Evolutionary conservation across 2,888 invertebrate genomes (phyloP).

Genomic region (Elysia crispata): DNA sequence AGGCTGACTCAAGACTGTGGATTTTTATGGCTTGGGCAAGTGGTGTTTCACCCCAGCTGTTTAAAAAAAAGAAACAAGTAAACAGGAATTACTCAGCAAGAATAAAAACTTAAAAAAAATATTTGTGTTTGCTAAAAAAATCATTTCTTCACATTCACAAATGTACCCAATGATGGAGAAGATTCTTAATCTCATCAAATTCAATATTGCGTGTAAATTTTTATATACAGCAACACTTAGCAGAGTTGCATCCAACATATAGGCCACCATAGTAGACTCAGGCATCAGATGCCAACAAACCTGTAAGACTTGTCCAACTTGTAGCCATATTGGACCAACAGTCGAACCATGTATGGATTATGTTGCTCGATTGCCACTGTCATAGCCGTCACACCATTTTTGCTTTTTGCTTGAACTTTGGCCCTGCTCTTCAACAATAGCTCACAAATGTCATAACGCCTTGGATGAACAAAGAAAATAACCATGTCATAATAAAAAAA

Average conservation of each 20-base stretch:
- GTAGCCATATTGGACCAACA: slow-evolving; percentile 70
- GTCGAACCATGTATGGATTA: slow-evolving; percentile 67
- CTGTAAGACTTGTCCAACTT: slow-evolving; percentile 67
- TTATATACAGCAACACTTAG: too few relatives aligned
- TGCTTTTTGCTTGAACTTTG: slow-evolving; percentile 65
- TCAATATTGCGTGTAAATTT: too few relatives aligned
- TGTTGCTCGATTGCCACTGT: slow-evolving; percentile 71
- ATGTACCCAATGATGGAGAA: too few relatives aligned
- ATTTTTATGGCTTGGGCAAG: slow-evolving; percentile 70
- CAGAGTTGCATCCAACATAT: too few relatives aligned
- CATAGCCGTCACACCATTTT: slow-evolving; percentile 71
- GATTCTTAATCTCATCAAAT: too few relatives aligned
- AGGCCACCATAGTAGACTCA: too few relatives aligned
- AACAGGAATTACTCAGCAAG: too few relatives aligned
- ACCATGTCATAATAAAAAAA: too few relatives aligned
- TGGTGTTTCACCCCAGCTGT: slow-evolving; percentile 66
- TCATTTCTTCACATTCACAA: too few relatives aligned
- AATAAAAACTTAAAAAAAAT: too few relatives aligned
- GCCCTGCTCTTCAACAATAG: slow-evolving; percentile 65
- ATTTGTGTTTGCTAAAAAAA: too few relatives aligned
- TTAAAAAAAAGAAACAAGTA: neutral
- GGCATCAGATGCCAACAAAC: slow-evolving; percentile 30
- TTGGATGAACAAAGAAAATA: neutral
- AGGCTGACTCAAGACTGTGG: slow-evolving; percentile 70
- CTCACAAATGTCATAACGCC: slow-evolving; percentile 68